Conservation (phyloP, 1,140 invertebrate species). For the Drosophila murphyi region DNA sequence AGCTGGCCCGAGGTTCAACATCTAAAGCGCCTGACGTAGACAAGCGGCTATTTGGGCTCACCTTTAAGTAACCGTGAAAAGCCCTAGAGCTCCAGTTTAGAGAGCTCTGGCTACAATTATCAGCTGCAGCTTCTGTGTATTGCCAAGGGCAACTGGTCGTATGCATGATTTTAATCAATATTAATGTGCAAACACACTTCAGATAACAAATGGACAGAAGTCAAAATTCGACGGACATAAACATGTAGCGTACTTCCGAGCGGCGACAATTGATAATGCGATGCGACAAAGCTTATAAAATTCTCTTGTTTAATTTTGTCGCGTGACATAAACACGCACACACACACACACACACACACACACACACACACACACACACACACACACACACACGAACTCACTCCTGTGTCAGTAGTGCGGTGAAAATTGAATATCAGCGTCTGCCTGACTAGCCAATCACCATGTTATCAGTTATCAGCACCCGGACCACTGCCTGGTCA, state of each 20-base stretch:
- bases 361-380: conserved; percentile 42
- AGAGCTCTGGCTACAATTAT: conserved; percentile 3
- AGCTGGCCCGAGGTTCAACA: conserved; percentile 35
- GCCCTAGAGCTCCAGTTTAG: neutral
- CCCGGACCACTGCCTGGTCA: neutral
- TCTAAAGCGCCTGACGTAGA: conserved; percentile 56
- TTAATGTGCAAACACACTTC: conserved; percentile 7
- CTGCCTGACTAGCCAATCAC: conserved; percentile 46
- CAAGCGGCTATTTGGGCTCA: conserved; percentile 41
- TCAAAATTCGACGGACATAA: neutral
- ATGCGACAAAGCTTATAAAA: conserved; percentile 17
- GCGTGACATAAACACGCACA: neutral
- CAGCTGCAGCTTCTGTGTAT: conserved; percentile 19
- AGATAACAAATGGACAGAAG: neutral
- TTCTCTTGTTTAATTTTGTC: neutral
- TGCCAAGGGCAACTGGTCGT: conserved; percentile 40
- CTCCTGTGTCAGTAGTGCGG: conserved; percentile 19
- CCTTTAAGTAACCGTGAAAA: conserved; percentile 80
- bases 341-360: neutral
- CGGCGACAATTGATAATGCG: neutral
- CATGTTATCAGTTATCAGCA: conserved; percentile 55
- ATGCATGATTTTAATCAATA: conserved; percentile 4
- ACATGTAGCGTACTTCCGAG: neutral
- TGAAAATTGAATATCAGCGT: conserved; percentile 58
- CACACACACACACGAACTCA: conserved; percentile 32